Conservation (phyloP, 92 coral and sea anemone species). For the Porites lobata region DNA sequence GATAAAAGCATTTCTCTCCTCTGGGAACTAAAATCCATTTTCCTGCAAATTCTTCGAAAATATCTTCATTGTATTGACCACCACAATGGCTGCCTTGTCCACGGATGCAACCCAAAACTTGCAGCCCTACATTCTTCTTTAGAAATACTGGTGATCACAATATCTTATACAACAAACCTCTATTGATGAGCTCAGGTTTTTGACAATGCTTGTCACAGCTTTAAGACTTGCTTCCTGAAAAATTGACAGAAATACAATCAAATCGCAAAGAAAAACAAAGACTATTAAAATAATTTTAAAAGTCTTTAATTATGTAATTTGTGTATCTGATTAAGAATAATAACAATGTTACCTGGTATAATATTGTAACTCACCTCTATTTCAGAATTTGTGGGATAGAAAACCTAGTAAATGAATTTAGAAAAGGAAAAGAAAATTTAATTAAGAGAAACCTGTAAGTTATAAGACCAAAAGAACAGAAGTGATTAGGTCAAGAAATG, state of each 20-base stretch:
- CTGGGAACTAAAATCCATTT: too few relatives aligned
- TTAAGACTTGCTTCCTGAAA: slow-evolving; percentile 81
- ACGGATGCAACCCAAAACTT: too few relatives aligned
- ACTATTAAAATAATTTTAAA: not conserved
- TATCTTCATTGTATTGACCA: too few relatives aligned
- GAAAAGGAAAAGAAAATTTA: not conserved
- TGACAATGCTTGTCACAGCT: slow-evolving; percentile 78
- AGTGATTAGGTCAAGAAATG: too few relatives aligned
- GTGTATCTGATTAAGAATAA: not conserved
- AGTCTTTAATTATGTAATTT: not conserved
- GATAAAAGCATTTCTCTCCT: too few relatives aligned
- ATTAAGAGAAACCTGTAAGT: too few relatives aligned
- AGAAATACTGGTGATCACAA: not conserved
- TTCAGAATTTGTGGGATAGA: slow-evolving; percentile 70
- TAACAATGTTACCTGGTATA: not conserved
- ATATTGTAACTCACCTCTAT: slow-evolving; percentile 68
- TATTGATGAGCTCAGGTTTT: slow-evolving; percentile 67
- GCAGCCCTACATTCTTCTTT: too few relatives aligned
- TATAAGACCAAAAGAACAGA: too few relatives aligned
- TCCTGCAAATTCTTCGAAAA: too few relatives aligned
- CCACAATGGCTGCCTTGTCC: too few relatives aligned
- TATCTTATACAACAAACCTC: slow-evolving; percentile 49
- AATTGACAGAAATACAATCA: not conserved
- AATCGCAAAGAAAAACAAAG: not conserved
- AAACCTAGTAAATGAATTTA: slow-evolving; percentile 56